Base-by-base conservation (phyloP, 2,113 vertebrate genomes). In the Nothocercus nigrocapillus region DNA sequence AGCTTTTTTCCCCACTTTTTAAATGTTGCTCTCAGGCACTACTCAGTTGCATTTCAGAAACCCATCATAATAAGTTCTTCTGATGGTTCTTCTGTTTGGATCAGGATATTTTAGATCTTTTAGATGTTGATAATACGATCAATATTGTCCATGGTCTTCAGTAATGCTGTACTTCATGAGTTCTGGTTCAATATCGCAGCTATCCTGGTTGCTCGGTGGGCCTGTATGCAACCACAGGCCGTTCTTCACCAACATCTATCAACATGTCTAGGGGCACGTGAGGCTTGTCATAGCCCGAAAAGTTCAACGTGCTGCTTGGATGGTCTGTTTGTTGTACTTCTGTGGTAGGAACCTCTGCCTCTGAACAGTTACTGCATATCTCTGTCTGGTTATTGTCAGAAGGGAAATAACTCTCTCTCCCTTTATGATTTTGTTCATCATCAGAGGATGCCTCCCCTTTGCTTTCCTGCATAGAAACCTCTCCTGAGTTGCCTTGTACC, bases 241-340 rank as follows among this genome's bases (percentile, higher is more conserved):
- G 97, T 5, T 97, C 96, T 54, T 75, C 94, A 28, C 51, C 94
- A 38, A 95, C 82, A 22, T 96, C 97, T 42, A 97, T 67, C 28
- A 96, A 53, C 62, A 95, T 9, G 28, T 97, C 91, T 61, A 98
- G 82, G 0, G 97, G 89, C 45, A 98, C 94, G 0, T 98, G 98
- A 5, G 98, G 98, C 51, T 97, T 98, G 82, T 98, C 97, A 15
- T 98, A 98, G 62, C 98, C 98, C 54, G 95, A 98, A 36, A 96
- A 94, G 32, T 81, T 93, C 20, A 72, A 79, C 59, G 67, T 81
- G 22, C 34, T 96, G 56, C 81, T 96, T 53, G 59, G 84, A 1
- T 11, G 1, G 1, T 28, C 21, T 5, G 68, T 8, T 56, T 85
- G 92, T 27, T 72, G 83, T 28, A 40, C 32, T 77, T 92, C 91